Evolutionary conservation across 2,888 invertebrate genomes (phyloP), one percentile per base, ranked within the genome.

Genomic region (Eupithecia subumbrata): DNA sequence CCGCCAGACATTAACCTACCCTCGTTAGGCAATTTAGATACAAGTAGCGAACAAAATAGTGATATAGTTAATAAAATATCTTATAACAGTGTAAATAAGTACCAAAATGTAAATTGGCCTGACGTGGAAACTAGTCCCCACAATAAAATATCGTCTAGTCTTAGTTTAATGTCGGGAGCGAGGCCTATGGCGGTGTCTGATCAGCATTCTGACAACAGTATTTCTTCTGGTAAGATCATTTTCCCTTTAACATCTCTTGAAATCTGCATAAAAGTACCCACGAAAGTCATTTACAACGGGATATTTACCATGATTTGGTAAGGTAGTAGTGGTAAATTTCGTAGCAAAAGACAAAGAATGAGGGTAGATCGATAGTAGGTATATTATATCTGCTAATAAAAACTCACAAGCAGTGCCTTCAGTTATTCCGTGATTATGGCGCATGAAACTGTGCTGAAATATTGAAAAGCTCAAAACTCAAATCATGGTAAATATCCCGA

Each of bases 121-220:
- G 92, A 91, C 85, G 88, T 90, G 90, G 95, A 94, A 91, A 88
- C 95, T 94, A 95, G 95, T 95, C 95, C 93, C 86, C 91, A 94
- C 86, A 95, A 95, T 89, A 95, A 95, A 92, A 93, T 95, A 89
- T 95, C 95, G 87, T 95, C 95, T 95, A 95, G 95, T 95, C 95
- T 92, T 94, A 95, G 92, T 88, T 85, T 94, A 91, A 87, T 93
- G 82, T 84, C 90, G 79, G 94, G 94, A 82, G 94, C 95, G 84
- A 89, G 95, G 85, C 95, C 95, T 25, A 93, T 94, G 92, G 94
- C 94, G 80, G 92, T 94, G 75, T 89, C 93, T 75, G 93, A 95
- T 79, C 94, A 95, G 83, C 91, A 95, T 80, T 84, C 90, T 71
- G 95, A 95, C 79, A 95, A 95, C 84, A 95, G 93, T 84, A 92